These are phyloP conservation scores for Hypotaenidia okinawae DNA, from an alignment of 2,797 vertebrate genomes.

Conservation along the genomic window DNA sequence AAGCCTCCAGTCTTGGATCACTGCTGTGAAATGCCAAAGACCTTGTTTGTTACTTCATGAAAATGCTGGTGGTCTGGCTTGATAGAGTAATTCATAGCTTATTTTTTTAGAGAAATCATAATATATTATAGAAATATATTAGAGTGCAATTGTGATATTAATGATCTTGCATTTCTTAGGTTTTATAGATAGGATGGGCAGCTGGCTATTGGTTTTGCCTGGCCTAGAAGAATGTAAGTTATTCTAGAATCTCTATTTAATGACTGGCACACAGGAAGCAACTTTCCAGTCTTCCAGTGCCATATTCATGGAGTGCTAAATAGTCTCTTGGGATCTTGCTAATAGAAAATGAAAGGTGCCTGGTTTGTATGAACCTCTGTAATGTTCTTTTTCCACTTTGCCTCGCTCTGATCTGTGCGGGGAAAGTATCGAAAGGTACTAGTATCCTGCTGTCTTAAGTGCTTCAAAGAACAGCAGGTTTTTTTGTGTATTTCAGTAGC, in stretches of 20 bases:
- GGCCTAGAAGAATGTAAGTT: not conserved
- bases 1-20: conserved; percentile 7
- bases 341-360: conserved; percentile 48
- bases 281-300: conserved; percentile 33
- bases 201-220: not conserved
- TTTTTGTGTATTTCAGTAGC: conserved; percentile 43
- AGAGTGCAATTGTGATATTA: not conserved
- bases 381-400: conserved; percentile 31
- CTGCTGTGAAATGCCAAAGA: conserved; percentile 20
- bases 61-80: conserved; percentile 16
- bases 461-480: conserved; percentile 47
- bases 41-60: conserved; percentile 15
- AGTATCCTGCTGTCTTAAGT: conserved; percentile 54
- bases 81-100: not conserved
- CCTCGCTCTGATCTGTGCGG: conserved; percentile 35
- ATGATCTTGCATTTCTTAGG: conserved; percentile 2
- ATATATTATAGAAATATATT: not conserved
- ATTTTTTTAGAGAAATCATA: not conserved
- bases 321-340: conserved; percentile 30
- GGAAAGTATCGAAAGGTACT: conserved; percentile 28
- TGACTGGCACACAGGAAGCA: conserved; percentile 20
- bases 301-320: conserved; percentile 16
- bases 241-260: conserved; percentile 30
- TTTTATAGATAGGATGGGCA: not conserved
- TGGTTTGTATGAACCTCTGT: conserved; percentile 27